Conservation (phyloP, 1,140 invertebrate genomes). For the Samia ricini region DNA sequence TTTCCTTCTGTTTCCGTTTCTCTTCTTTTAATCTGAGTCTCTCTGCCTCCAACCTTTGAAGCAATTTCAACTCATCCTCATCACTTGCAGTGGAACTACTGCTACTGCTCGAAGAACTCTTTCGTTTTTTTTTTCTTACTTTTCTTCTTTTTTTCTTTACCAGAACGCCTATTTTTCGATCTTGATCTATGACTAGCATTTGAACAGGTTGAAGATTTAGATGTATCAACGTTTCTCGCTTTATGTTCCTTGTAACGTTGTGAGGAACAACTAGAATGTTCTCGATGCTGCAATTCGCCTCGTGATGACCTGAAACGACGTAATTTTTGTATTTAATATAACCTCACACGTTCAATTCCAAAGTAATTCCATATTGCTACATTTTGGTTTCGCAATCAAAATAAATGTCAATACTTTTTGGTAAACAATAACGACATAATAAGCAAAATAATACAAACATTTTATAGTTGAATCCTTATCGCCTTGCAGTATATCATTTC, state of each 20-base stretch:
- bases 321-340: background rate
- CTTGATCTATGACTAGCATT: constrained; percentile 5
- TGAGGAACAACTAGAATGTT: constrained; percentile 29
- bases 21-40: constrained; percentile 82
- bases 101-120: constrained; percentile 27
- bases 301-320: constrained; percentile 34
- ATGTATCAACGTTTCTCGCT: constrained; percentile 24
- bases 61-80: constrained; percentile 81
- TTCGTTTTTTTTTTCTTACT: constrained; percentile 49
- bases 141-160: constrained; percentile 59
- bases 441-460: too few relatives aligned
- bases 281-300: constrained; percentile 22
- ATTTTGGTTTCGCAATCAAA: background rate
- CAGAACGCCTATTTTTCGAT: constrained; percentile 41
- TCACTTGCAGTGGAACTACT: constrained; percentile 63
- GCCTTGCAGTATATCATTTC: too few relatives aligned
- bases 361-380: background rate
- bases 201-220: constrained; percentile 27
- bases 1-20: constrained; percentile 86
- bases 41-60: constrained; percentile 86
- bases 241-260: constrained; percentile 27
- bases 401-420: background rate
- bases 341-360: background rate
- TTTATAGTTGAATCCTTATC: too few relatives aligned
- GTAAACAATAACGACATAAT: background rate